Evolutionary conservation across 2,797 vertebrate species (phyloP).

Genomic region (Caiman crocodilus): DNA sequence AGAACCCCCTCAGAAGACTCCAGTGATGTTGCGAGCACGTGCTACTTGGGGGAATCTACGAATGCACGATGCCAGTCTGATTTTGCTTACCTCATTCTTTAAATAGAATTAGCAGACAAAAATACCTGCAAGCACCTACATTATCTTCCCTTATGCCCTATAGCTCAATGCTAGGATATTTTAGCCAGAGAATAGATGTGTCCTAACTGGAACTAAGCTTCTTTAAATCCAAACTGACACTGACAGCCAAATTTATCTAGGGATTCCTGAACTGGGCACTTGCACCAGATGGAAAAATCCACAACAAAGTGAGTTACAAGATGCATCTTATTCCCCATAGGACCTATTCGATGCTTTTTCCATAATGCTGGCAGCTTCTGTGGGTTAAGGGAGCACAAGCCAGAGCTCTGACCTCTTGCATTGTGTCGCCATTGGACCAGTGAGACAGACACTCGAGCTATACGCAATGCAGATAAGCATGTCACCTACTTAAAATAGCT

Average conservation of each 20-base stretch:
- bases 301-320: neutral
- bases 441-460: neutral
- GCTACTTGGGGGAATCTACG: neutral
- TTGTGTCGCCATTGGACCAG: neutral
- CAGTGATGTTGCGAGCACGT: neutral
- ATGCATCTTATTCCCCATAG: neutral
- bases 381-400: neutral
- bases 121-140: neutral
- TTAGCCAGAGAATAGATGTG: neutral
- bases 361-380: neutral
- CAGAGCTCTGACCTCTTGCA: neutral
- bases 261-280: neutral
- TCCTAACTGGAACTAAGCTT: neutral
- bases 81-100: neutral
- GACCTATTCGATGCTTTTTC: neutral
- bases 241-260: neutral
- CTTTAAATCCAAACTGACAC: neutral
- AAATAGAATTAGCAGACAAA: neutral
- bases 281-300: neutral
- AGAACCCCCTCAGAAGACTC: neutral
- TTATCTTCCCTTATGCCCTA: neutral
- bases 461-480: rapidly evolving
- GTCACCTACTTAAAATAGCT: neutral
- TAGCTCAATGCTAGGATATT: neutral
- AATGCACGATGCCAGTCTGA: neutral